phyloP scores from a whole-genome alignment of 1,140 invertebrate species.

The Lineus longissimus region DNA sequence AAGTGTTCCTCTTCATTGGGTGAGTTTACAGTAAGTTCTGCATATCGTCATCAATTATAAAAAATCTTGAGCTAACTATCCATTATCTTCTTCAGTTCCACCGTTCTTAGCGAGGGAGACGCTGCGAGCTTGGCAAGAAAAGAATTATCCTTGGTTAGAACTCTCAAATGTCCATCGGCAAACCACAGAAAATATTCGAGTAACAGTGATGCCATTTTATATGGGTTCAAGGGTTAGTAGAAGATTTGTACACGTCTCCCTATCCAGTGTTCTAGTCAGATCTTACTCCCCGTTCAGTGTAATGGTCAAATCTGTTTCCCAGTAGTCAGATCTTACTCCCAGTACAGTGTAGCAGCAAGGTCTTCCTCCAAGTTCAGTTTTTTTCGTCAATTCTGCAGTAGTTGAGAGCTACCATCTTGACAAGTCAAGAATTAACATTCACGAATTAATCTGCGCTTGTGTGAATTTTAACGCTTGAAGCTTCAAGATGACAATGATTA shows the following conservation, averaged over 20 bases:
- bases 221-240: slow-evolving; percentile 74
- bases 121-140: slow-evolving; percentile 90
- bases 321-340: too few species aligned
- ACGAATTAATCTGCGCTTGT: too few species aligned
- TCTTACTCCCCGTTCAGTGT: neutral
- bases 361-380: too few species aligned
- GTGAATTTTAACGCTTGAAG: too few species aligned
- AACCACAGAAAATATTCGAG: slow-evolving; percentile 89
- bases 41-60: neutral
- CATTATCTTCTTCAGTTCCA: slow-evolving; percentile 23
- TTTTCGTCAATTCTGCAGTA: too few species aligned
- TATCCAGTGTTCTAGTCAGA: slow-evolving; percentile 1
- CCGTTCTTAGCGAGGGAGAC: slow-evolving; percentile 81
- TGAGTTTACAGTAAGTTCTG: neutral
- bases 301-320: too few species aligned
- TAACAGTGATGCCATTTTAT: slow-evolving; percentile 97
- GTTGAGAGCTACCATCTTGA: too few species aligned
- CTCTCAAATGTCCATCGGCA: slow-evolving; percentile 96
- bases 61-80: neutral
- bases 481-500: too few species aligned
- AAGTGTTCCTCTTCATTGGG: neutral
- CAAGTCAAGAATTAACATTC: too few species aligned
- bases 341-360: too few species aligned
- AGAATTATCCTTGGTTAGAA: slow-evolving; percentile 95
- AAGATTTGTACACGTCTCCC: neutral